These are phyloP conservation scores for Irena cyanogastra DNA, from an alignment of 2,113 vertebrate genomes.

Conservation along the genomic window DNA sequence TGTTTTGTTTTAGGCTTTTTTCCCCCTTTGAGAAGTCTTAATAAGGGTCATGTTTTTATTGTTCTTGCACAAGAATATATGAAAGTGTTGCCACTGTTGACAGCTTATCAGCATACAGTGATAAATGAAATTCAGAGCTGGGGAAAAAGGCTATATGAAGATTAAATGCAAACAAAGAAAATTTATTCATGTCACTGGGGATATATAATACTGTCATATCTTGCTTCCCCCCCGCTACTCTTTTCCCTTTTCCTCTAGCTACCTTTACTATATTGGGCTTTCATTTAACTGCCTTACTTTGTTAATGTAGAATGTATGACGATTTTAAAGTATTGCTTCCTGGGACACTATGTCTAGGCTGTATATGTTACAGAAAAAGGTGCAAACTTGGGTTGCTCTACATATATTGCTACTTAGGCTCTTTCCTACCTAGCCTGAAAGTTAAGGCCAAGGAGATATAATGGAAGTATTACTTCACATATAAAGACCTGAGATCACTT, in stretches of 20 bases:
- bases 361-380: neutral
- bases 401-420: neutral
- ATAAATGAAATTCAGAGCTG: constrained; percentile 21
- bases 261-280: neutral
- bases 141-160: neutral
- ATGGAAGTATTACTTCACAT: neutral
- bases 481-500: neutral
- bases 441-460: neutral
- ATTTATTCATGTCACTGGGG: neutral
- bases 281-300: neutral
- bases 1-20: neutral
- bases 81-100: neutral
- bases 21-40: neutral
- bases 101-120: neutral
- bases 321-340: neutral
- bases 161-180: neutral
- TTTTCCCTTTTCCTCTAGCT: constrained; percentile 4
- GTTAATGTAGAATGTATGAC: neutral
- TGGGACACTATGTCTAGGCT: neutral
- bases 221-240: neutral
- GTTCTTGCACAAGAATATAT: neutral
- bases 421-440: neutral
- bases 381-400: neutral
- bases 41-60: constrained; percentile 12
- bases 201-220: neutral